Evolutionary conservation across 2,888 invertebrate species (phyloP), one percentile per base, ranked within the genome.

Genomic region (Caenorhabditis panamensis): DNA sequence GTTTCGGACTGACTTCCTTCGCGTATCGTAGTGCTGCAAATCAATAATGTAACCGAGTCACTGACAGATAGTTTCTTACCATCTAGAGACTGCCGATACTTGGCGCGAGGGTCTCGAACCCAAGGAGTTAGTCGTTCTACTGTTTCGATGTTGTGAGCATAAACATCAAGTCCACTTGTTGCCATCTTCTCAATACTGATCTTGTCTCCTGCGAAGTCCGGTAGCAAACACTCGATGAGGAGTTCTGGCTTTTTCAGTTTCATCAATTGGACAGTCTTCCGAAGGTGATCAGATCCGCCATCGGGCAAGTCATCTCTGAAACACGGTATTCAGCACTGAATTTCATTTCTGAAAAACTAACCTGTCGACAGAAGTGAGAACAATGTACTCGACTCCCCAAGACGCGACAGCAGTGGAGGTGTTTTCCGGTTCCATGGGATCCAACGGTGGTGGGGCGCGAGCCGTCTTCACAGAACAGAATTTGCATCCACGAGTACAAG

Each of bases 391-490:
- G 2, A 99, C 93, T 0, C 96, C 96, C 99, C 98, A 99, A 18
- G 95, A 94, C 54, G 94, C 94, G 84, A 99, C 95, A 0, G 99
- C 98, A 67, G 92, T 93, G 0, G 98, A 99, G 0, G 98, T 99
- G 92, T 97, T 95, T 8, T 93, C 91, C 0, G 99, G 99, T 92
- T 99, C 99, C 76, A 94, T 93, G 0, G 95, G 94, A 93, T 99
- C 96, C 9, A 96, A 93, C 0, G 95, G 94, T 0, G 96, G 95
- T 0, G 98, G 99, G 28, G 93, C 93, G 79, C 95, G 93, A 0
- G 97, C 94, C 0, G 99, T 99, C 64, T 99, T 99, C 59, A 99
- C 96, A 0, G 98, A 98, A 92, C 99, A 99, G 92, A 99, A 99
- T 90, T 87, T 66, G 76, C 99, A 99, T 26, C 97, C 98, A 82